phyloP scores from a whole-genome alignment of 2,888 invertebrate species.

The Schizotus pectinicornis region DNA sequence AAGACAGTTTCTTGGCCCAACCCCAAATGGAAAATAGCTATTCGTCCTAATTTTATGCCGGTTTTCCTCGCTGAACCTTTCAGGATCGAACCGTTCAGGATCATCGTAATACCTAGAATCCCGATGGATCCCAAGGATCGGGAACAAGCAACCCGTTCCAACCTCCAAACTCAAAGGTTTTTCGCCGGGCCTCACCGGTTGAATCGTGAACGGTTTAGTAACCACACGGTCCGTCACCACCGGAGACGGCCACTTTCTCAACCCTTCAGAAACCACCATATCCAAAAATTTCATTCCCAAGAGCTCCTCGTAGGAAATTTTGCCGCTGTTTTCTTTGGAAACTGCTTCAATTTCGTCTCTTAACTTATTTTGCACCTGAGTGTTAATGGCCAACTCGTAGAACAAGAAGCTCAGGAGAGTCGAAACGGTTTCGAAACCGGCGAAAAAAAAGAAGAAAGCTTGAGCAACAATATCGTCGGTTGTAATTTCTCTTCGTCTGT shows the following conservation, averaged over 20 bases:
- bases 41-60: constrained; percentile 61
- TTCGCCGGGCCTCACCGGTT: constrained; percentile 57
- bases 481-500: no score
- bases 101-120: constrained; percentile 64
- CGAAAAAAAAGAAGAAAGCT: no score
- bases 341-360: no score
- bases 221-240: constrained; percentile 63
- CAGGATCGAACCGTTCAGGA: constrained; percentile 62
- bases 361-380: no score
- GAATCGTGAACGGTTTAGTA: constrained; percentile 63
- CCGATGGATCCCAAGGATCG: constrained; percentile 62
- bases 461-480: no score
- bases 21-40: constrained; percentile 63
- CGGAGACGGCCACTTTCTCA: constrained; percentile 65
- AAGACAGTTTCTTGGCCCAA: constrained; percentile 56
- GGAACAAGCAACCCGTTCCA: constrained; percentile 60
- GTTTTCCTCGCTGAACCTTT: constrained; percentile 64
- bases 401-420: no score
- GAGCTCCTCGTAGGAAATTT: background rate
- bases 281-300: background rate
- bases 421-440: no score
- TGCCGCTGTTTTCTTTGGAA: background rate
- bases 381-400: no score
- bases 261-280: constrained; percentile 59
- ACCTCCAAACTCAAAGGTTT: constrained; percentile 51